Evolutionary conservation across 1,140 invertebrate species (phyloP), one percentile per base, ranked within the genome.

Genomic region (Bombus impatiens): DNA sequence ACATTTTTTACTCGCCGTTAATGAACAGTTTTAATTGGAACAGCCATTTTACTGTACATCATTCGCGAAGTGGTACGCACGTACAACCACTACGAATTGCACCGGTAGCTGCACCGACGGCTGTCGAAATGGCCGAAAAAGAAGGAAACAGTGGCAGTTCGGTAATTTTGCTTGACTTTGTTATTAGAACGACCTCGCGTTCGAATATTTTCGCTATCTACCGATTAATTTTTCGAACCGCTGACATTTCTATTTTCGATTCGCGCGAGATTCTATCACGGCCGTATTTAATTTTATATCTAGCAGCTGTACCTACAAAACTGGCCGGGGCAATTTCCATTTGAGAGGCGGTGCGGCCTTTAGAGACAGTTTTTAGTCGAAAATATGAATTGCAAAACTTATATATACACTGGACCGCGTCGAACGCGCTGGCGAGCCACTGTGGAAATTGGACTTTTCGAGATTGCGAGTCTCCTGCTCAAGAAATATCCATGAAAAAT

Each of bases 301-400:
- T 53, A 79, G 62, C 75, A 65, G 82, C 62, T 40, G 44, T 42
- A 44, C 67, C 12, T 76, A 76, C 42, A 68, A 59, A 71, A 79
- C 82, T 22, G 65, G n/a, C 32, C 72, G 25, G 44, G 40, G 44
- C 76, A 67, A 84, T 84, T 84, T 84, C 82, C 82, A 84, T 84
- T 78, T 15, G 65, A 79, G 76, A 84, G 82, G 65, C 82, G 12
- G 53, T 35, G 13, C 18, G 42, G 35, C 44, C 82, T 68, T 76
- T 78, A 53, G 35, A 77, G 37, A 22, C 18, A 25, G 22, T 84
- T 76, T 84, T 84, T 78, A 68, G 18, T 44, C 13, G 40, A 79
- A 84, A 84, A 84, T 84, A 84, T 84, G 82, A 84, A 84, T 84
- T 84, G 82, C 67, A 84, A 84, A 84, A 84, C 76, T 70, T 67